Evolutionary conservation across 2,888 invertebrate species (phyloP).

Genomic region (Eristalis intricaria): DNA sequence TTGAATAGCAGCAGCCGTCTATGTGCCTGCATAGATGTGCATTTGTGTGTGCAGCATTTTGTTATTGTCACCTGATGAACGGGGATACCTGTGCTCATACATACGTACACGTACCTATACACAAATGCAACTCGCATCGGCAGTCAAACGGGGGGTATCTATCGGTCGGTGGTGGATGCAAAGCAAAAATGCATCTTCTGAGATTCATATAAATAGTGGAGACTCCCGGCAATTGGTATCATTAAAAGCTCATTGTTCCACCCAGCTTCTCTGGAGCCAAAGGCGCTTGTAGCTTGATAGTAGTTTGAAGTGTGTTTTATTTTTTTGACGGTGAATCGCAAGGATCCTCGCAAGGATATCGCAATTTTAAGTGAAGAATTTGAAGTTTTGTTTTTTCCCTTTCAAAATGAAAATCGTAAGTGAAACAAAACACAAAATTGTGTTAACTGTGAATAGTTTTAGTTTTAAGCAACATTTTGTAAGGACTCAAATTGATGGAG

Average conservation of each 20-base stretch:
- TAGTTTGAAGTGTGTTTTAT: conserved; percentile 10
- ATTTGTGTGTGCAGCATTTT: conserved; percentile 43
- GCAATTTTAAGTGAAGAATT: conserved; percentile 19
- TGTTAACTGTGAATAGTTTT: background rate
- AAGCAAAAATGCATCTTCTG: conserved; percentile 73
- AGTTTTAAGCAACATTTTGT: too few species aligned
- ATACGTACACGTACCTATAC: background rate
- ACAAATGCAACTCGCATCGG: conserved; percentile 22
- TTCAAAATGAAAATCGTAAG: conserved; percentile 69
- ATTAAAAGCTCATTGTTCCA: conserved; percentile 80
- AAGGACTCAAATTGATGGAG: too few species aligned
- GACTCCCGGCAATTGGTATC: conserved; percentile 80
- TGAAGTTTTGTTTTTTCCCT: conserved; percentile 7
- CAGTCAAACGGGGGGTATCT: conserved; percentile 6
- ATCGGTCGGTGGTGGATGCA: conserved; percentile 22
- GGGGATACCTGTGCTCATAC: background rate
- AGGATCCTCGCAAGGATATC: conserved; percentile 55
- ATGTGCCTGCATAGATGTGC: background rate
- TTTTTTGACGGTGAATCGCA: conserved; percentile 5
- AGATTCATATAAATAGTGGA: conserved; percentile 80
- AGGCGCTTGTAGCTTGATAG: conserved; percentile 50
- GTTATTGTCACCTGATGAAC: conserved; percentile 60
- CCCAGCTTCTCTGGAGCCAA: conserved; percentile 70
- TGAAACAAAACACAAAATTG: conserved; percentile 9
- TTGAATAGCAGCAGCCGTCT: conserved; percentile 41